Evolutionary conservation across 2,888 invertebrate genomes (phyloP).

Genomic region (Tachina grossa): DNA sequence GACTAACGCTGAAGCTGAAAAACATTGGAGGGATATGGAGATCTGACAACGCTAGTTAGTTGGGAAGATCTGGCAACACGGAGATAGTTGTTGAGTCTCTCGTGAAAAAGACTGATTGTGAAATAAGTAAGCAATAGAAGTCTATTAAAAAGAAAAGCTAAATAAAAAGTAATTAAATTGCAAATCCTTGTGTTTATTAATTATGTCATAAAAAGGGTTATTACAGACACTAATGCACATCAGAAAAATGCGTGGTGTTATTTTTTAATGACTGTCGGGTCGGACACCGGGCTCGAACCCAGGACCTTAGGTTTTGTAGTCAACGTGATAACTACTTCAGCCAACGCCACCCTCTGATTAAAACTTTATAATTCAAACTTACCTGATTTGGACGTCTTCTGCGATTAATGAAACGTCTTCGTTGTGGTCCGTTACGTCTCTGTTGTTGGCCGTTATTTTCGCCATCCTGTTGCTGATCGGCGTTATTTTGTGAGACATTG

Average conservation of each 20-base stretch:
- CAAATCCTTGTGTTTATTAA: constrained; percentile 4
- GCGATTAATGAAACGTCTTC: constrained; percentile 78
- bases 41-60: neutral
- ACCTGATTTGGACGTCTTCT: constrained; percentile 81
- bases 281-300: too few relatives aligned
- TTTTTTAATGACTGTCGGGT: too few relatives aligned
- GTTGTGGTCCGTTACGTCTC: constrained; percentile 77
- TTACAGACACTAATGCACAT: too few relatives aligned
- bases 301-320: too few relatives aligned
- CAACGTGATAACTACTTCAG: too few relatives aligned
- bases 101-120: neutral
- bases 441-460: constrained; percentile 67
- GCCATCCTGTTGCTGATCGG: constrained; percentile 78
- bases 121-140: neutral
- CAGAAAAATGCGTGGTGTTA: too few relatives aligned
- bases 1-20: constrained; percentile 33
- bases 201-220: neutral
- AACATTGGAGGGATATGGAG: constrained; percentile 24
- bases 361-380: neutral
- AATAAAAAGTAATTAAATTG: neutral
- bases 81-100: neutral
- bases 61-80: constrained; percentile 16
- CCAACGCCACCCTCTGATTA: too few relatives aligned
- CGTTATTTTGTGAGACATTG: constrained; percentile 77
- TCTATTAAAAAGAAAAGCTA: neutral